A percentile compares a stretch with the other conserved stretches of the same genome.
Evolutionary conservation across 2,888 invertebrate species (phyloP).

Genomic region (Mechanitis messenoides): DNA sequence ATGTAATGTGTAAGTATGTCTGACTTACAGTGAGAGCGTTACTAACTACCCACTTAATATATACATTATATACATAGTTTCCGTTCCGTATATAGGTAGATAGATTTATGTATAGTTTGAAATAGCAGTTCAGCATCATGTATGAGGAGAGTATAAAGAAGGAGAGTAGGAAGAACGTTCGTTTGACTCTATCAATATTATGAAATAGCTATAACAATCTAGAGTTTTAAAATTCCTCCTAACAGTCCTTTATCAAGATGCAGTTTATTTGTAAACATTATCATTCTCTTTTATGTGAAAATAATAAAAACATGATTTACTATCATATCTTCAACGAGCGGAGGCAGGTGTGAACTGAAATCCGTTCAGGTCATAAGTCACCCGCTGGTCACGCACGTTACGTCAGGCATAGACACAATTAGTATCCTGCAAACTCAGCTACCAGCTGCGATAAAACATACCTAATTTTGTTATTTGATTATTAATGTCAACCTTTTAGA

Average conservation of each 20-base stretch:
- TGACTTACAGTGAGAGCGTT: background rate
- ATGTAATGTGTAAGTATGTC: background rate
- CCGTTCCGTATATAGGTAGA: too few relatives aligned
- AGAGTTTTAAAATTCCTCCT: too few relatives aligned
- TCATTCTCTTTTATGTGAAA: too few relatives aligned
- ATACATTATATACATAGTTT: background rate
- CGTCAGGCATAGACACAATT: background rate
- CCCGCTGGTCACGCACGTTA: conserved; percentile 20
- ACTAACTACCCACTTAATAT: background rate
- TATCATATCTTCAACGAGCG: background rate
- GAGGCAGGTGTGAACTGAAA: conserved; percentile 19
- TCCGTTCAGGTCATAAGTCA: conserved; percentile 24
- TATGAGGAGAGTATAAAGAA: too few relatives aligned
- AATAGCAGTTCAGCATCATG: too few relatives aligned
- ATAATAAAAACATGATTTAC: background rate
- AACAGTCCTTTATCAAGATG: too few relatives aligned
- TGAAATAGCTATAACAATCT: too few relatives aligned
- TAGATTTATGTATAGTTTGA: too few relatives aligned
- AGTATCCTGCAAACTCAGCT: background rate
- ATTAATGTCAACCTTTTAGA: too few relatives aligned
- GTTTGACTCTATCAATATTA: too few relatives aligned
- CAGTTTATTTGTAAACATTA: too few relatives aligned
- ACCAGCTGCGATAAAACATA: background rate
- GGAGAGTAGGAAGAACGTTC: too few relatives aligned
- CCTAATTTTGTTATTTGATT: background rate